Evolutionary conservation across 2,888 invertebrate species (phyloP).

Genomic region (Catocala fraxini): DNA sequence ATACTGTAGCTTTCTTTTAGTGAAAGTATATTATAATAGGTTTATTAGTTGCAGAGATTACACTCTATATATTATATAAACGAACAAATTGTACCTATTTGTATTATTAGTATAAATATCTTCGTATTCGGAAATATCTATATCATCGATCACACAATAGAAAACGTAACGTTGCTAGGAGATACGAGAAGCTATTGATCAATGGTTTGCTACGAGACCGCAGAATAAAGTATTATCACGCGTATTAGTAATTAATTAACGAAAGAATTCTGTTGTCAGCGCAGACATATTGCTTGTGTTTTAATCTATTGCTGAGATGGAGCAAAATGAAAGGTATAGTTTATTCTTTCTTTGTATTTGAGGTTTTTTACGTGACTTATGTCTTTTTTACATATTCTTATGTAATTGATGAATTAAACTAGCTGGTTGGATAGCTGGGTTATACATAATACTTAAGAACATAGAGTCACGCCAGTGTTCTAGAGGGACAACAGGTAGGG

Average conservation of each 20-base stretch:
- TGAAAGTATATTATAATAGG: no score
- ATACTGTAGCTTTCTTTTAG: no score
- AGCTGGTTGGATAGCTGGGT: no score
- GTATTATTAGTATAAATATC: no score
- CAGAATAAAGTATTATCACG: slow-evolving; percentile 11
- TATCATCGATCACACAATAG: slow-evolving; percentile 38
- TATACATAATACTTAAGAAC: no score
- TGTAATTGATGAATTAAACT: no score
- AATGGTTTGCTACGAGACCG: slow-evolving; percentile 13
- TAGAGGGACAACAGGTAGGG: no score
- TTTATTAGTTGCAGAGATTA: no score
- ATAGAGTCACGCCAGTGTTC: no score
- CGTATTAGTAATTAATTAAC: slow-evolving; percentile 12
- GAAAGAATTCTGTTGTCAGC: slow-evolving; percentile 7
- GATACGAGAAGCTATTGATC: slow-evolving; percentile 18
- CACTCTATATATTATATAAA: no score
- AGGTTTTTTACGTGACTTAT: background rate
- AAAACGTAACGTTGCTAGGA: slow-evolving; percentile 40
- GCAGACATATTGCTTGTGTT: slow-evolving; percentile 8
- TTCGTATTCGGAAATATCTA: background rate
- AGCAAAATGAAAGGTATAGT: slow-evolving; percentile 35
- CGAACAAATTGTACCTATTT: no score
- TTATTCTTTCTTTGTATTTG: slow-evolving; percentile 5
- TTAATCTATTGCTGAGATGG: slow-evolving; percentile 23
- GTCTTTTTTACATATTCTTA: no score